These are phyloP conservation scores for Campylomormyrus tamandua DNA, from an alignment of 2,113 vertebrate genomes.

Conservation along the genomic window DNA sequence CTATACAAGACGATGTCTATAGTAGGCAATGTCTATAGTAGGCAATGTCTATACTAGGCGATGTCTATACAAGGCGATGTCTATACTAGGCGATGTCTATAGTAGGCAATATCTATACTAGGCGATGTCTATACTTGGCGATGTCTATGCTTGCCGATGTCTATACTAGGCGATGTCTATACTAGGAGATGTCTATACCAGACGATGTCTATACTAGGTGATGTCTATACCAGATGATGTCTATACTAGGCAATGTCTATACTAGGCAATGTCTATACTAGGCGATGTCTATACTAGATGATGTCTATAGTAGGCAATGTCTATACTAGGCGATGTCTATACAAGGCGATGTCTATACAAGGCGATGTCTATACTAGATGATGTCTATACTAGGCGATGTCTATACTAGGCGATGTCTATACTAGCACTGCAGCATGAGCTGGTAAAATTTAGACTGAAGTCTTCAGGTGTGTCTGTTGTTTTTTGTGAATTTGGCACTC, in stretches of 20 bases:
- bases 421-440: background rate
- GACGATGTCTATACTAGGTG: accelerated
- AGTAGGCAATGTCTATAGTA: background rate
- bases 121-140: background rate
- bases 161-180: background rate
- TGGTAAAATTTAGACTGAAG: background rate
- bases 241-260: background rate
- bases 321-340: background rate
- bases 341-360: background rate
- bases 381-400: background rate
- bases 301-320: background rate
- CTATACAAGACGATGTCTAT: background rate
- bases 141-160: background rate
- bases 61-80: background rate
- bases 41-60: background rate
- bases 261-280: background rate
- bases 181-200: background rate
- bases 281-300: background rate
- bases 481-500: background rate
- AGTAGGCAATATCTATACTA: background rate
- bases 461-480: background rate
- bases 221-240: background rate
- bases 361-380: background rate
- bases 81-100: background rate
- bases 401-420: background rate